Evolutionary conservation across 23 tunicate species (phyloP).

Genomic region (Styela clava): DNA sequence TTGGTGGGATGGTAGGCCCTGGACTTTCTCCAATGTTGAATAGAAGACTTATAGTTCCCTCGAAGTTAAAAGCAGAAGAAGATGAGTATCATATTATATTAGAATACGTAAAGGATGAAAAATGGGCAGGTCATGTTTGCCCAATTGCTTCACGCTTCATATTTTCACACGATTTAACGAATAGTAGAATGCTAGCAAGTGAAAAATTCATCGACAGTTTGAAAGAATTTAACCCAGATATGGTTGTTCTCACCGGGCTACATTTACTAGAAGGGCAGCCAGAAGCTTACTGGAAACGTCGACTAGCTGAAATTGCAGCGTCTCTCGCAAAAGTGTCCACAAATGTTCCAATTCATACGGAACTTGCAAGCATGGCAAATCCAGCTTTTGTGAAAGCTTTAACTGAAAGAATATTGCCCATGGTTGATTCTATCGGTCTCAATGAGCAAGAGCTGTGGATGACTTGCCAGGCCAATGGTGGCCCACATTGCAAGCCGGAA

Average conservation of each 20-base stretch:
- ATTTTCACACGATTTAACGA: conserved; percentile 80
- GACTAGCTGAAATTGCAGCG: conserved; percentile 50
- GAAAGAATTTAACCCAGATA: conserved; percentile 44
- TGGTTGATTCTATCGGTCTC: conserved; percentile 73
- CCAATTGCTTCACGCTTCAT: conserved; percentile 92
- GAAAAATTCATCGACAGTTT: conserved; percentile 63
- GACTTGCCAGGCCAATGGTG: conserved; percentile 50
- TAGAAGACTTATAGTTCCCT: conserved; percentile 26
- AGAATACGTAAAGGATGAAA: conserved; percentile 78
- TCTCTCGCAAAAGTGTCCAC: conserved; percentile 22
- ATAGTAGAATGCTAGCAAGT: conserved; percentile 52
- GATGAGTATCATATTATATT: conserved; percentile 90
- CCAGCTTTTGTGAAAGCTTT: conserved; percentile 33
- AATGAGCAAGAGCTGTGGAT: conserved; percentile 94
- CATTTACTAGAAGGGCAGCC: conserved; percentile 72
- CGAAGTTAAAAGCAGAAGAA: conserved; percentile 11
- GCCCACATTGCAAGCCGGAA: conserved; percentile 46
- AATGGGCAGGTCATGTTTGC: conserved; percentile 60
- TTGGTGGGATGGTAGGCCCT: conserved; percentile 82
- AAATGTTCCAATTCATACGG: conserved; percentile 66
- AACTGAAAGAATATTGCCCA: conserved; percentile 6
- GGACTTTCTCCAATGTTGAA: conserved; percentile 47
- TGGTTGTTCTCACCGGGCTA: conserved; percentile 79
- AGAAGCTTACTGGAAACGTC: conserved; percentile 26
- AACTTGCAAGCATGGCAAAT: conserved; percentile 88